These are phyloP conservation scores for Eupithecia abbreviata DNA, from an alignment of 2,888 invertebrate species.

Conservation along the genomic window DNA sequence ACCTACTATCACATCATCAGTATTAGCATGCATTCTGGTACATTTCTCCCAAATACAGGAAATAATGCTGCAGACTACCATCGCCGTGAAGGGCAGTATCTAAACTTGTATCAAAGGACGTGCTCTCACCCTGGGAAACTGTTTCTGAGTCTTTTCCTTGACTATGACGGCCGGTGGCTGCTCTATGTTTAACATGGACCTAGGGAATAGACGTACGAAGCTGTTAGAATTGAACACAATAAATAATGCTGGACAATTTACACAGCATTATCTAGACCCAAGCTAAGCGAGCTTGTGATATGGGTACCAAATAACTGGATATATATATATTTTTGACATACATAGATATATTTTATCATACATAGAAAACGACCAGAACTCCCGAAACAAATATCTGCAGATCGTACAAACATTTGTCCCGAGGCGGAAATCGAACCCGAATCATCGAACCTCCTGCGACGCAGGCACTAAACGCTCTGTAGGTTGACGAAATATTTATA, in stretches of 20 bases:
- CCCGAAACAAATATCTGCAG: no score
- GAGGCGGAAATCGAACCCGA: no score
- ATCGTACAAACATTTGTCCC: no score
- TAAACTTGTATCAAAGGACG: conserved; percentile 14
- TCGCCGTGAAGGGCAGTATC: background rate
- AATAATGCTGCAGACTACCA: conserved; percentile 25
- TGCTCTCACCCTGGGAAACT: conserved; percentile 68
- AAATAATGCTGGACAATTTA: background rate
- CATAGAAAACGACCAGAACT: no score
- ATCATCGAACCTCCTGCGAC: no score
- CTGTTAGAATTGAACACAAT: conserved; percentile 21
- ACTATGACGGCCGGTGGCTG: conserved; percentile 76
- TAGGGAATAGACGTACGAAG: conserved; percentile 46
- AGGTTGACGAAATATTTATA: background rate
- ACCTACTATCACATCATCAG: conserved; percentile 19
- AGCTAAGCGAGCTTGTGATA: no score
- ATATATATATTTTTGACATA: no score
- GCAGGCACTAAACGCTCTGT: background rate
- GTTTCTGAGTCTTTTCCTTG: conserved; percentile 62
- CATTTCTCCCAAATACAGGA: conserved; percentile 27
- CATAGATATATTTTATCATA: no score
- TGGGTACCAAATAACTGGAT: no score
- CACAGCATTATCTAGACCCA: no score
- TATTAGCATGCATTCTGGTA: conserved; percentile 7
- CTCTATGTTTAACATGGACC: conserved; percentile 78